Conservation (phyloP, 2,113 vertebrate genomes). For the Macroglossus sobrinus region DNA sequence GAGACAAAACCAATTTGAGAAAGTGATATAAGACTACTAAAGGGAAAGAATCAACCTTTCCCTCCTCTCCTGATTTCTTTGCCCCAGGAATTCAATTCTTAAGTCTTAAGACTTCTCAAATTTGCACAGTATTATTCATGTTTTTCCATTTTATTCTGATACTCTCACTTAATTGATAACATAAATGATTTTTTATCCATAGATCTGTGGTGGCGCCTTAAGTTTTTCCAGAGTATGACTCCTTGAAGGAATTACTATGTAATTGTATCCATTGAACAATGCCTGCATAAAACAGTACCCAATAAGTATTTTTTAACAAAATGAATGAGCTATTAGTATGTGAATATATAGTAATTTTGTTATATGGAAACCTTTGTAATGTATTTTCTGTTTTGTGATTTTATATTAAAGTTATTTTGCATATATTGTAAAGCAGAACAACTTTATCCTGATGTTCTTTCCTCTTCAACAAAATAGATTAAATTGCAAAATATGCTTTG, state of each 20-base stretch:
- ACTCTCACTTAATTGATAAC: not conserved
- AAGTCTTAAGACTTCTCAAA: not conserved
- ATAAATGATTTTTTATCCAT: conserved; percentile 12
- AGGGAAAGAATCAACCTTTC: not conserved
- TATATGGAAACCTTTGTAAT: not conserved
- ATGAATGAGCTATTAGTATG: conserved; percentile 37
- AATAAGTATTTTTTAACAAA: conserved; percentile 31
- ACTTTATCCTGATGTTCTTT: conserved; percentile 33
- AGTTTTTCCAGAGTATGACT: not conserved
- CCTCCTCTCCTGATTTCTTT: not conserved
- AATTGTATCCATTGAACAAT: not conserved
- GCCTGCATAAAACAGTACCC: not conserved
- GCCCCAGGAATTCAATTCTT: not conserved
- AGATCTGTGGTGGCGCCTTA: not conserved
- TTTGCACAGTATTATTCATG: not conserved
- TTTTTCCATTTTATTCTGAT: not conserved
- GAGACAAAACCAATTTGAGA: conserved; percentile 33
- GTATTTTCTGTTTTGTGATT: conserved; percentile 9
- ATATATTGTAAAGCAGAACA: conserved; percentile 23
- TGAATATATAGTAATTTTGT: not conserved
- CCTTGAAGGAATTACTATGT: not conserved
- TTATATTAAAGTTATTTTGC: conserved; percentile 16
- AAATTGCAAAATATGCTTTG: conserved; percentile 43
- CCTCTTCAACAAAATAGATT: conserved; percentile 6
- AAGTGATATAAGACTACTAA: not conserved